Evolutionary conservation across 2,888 invertebrate species (phyloP).

Genomic region (Lysandra bellargus): DNA sequence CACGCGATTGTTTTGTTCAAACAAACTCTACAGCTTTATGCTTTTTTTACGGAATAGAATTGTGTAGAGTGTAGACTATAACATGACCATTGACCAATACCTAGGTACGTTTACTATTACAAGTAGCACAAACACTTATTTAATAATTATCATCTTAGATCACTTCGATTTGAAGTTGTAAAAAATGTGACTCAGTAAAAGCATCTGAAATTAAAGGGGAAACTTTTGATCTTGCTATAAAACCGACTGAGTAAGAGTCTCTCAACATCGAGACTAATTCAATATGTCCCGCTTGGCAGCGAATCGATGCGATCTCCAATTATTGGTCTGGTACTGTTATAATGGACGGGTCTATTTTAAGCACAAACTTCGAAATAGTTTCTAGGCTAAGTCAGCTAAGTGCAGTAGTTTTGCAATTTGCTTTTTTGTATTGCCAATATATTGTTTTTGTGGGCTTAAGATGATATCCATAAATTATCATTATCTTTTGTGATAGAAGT

Average conservation of each 20-base stretch:
- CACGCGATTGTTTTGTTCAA: no score
- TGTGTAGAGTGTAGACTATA: no score
- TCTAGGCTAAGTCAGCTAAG: neutral
- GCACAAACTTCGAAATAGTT: conserved; percentile 12
- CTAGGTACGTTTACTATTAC: no score
- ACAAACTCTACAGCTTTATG: no score
- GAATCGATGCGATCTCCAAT: conserved; percentile 26
- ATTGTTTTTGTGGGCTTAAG: neutral
- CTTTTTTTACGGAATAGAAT: no score
- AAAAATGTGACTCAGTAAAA: conserved; percentile 4
- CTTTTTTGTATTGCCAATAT: neutral
- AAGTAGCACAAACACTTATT: no score
- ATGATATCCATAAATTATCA: neutral
- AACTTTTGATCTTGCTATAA: conserved; percentile 25
- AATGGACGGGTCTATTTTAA: conserved; percentile 17
- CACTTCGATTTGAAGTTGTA: neutral
- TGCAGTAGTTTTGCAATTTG: neutral
- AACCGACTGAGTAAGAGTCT: conserved; percentile 11
- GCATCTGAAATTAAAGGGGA: conserved; percentile 8
- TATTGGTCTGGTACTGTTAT: conserved; percentile 24
- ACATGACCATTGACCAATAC: no score
- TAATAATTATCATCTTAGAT: neutral
- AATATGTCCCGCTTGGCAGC: conserved; percentile 27
- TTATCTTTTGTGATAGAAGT: neutral
- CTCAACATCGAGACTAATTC: conserved; percentile 29